phyloP scores from a whole-genome alignment of 2,888 invertebrate species.

The Xylota sylvarum region DNA sequence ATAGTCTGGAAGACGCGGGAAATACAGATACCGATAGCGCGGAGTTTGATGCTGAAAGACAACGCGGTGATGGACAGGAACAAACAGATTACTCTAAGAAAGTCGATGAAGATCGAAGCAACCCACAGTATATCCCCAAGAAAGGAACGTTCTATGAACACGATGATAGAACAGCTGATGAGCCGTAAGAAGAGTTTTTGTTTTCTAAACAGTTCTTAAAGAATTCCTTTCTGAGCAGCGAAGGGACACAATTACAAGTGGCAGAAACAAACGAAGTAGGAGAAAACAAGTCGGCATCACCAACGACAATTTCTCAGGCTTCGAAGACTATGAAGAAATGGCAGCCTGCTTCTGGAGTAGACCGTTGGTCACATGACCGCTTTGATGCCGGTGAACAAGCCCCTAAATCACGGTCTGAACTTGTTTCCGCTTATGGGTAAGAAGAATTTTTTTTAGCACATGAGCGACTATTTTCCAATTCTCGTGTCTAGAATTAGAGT shows the following conservation, averaged over 20 bases:
- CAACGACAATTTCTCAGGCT: constrained; percentile 82
- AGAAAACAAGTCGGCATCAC: constrained; percentile 79
- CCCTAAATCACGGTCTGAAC: constrained; percentile 94
- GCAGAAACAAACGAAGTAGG: constrained; percentile 81
- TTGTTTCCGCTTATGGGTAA: constrained; percentile 95
- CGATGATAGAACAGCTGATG: constrained; percentile 94
- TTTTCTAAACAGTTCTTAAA: not conserved
- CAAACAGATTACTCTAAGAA: constrained; percentile 88
- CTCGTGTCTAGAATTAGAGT: too few species aligned
- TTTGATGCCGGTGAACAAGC: constrained; percentile 87
- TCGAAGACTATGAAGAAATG: constrained; percentile 84
- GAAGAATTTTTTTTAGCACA: constrained; percentile 84
- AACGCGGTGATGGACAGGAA: constrained; percentile 90
- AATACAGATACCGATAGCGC: constrained; percentile 78
- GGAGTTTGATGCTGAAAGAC: constrained; percentile 85
- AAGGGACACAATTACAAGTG: constrained; percentile 78
- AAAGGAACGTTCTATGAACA: constrained; percentile 98
- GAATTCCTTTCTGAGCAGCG: constrained; percentile 18
- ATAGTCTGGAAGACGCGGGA: constrained; percentile 80
- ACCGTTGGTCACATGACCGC: constrained; percentile 95
- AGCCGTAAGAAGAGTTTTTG: constrained; percentile 85
- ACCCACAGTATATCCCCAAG: constrained; percentile 98
- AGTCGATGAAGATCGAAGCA: constrained; percentile 96
- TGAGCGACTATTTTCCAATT: too few species aligned
- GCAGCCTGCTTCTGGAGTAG: constrained; percentile 85